A percentile compares a stretch with the other conserved stretches of the same genome.
Conservation (phyloP, 1,140 invertebrate species). For the Calycopis cecrops region DNA sequence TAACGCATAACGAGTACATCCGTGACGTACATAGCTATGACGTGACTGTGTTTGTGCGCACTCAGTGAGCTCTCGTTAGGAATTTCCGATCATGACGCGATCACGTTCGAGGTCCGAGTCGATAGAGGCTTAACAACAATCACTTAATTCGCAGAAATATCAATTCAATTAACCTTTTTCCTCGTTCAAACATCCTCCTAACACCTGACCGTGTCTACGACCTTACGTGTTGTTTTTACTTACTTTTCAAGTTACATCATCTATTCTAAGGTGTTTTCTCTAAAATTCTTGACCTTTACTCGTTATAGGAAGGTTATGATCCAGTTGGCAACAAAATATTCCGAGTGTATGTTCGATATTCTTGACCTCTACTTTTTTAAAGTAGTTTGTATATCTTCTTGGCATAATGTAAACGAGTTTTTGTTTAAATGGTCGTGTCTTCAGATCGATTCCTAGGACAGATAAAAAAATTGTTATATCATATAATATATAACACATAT, state of each 20-base stretch:
- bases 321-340: no score
- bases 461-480: no score
- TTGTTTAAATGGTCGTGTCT: no score
- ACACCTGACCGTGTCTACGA: not conserved
- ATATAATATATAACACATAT: no score
- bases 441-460: no score
- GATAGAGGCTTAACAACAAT: slow-evolving; percentile 30
- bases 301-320: no score
- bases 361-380: no score
- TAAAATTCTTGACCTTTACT: slow-evolving; percentile 2
- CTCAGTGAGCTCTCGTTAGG: slow-evolving; percentile 21
- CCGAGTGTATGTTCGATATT: no score
- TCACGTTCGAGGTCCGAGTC: slow-evolving; percentile 22
- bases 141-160: slow-evolving; percentile 35
- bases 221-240: not conserved
- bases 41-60: not conserved
- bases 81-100: slow-evolving; percentile 49
- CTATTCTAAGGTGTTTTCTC: not conserved
- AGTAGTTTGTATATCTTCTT: no score
- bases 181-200: slow-evolving; percentile 18
- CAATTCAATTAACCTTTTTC: slow-evolving; percentile 24
- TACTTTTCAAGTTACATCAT: not conserved
- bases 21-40: no score
- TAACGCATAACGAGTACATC: no score
- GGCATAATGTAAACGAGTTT: no score